Base-by-base conservation (phyloP, 2,888 invertebrate genomes). In the Leptopilina drosophilae region DNA sequence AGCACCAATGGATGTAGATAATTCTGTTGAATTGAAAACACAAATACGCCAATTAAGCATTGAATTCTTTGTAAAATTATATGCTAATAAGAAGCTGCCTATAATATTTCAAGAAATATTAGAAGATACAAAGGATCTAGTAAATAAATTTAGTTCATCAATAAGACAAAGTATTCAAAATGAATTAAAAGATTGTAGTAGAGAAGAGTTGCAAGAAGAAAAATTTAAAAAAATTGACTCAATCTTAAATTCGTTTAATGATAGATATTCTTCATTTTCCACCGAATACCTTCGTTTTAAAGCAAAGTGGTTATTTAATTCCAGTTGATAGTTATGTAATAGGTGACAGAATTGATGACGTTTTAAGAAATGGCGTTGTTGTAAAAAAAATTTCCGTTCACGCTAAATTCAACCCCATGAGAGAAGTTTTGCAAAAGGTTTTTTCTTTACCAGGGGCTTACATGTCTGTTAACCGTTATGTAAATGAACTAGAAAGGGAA, bases 391-490 rank as follows among this genome's bases (percentile, higher is more conserved):
- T 69, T n/a, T 4, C 76, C 53, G 78, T 79, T 40, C 59, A 59
- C 62, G 77, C 77, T 0, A 69, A 81, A 12, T 81, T 79, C 62
- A 81, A 79, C 42, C 67, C 81, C 2, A 77, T 77, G 15, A 77
- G 81, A 73, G 12, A 15, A 40, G 77, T 77, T 12, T 49, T 79
- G 15, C 14, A 77, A 59, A 77, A 77, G 46, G 59, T 81, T 53
- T 79, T 81, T 66, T 65, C 64, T 75, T n/a, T 77, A 42, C 76
- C 65, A 20, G 33, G 64, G 40, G 77, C 79, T 49, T 67, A 53
- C n/a, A 12, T 12, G 15, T 20, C n/a, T 12, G 64, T 77, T n/a
- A 42, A 12, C 14, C 53, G 46, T 2, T 81, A 79, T 42, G 64
- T 79, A 15, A n/a, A 77, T 49, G 53, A 64, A 65, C 7, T 81